Base-by-base conservation (phyloP, 2,888 invertebrate species). In the Andrena marginata region DNA sequence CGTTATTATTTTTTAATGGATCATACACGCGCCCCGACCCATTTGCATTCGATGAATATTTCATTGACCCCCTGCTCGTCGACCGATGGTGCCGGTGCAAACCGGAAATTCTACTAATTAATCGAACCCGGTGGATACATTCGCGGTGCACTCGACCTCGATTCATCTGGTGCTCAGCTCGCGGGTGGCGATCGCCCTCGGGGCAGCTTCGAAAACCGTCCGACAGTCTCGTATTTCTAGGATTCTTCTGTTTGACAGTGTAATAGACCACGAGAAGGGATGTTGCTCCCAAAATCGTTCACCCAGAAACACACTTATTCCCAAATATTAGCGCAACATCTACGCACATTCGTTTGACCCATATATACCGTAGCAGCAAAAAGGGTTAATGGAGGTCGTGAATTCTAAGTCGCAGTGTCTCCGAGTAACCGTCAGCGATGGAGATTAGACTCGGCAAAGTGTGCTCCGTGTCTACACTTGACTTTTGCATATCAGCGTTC, bases 1-100 rank as follows among this genome's bases (percentile, higher is more conserved):
- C 82, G 90, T 92, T 92, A 92, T 93, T 92, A 92, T 91, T 92
- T 92, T 92, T 90, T 88, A 90, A 91, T 89, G 84, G 80, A 84
- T 87, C 78, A 86, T 64, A 89, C 87, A 87, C 89, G 89, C 88
- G 88, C 86, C 85, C 62, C 20, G 60, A 0, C 5, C 63, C 76
- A 90, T 92, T 92, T 93, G 90, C 92, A 92, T 91, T 84, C 85
- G 85, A 91, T 92, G 89, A 91, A 92, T 92, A 91, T 91, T 91
- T 89, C 87, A 91, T 90, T 67, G 33, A 35, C 31, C 71, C 13
- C 20, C 33, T 31, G 31, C 49, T 35, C 48, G 42, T 8, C 29
- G 35, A 7, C 63, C 8, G 62, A 13, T 26, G 33, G 31, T 42
- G 26, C 70, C 54, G 63, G 31, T 63, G 13, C 74, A 78, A 33